A percentile compares a stretch with the other conserved stretches of the same genome.
phyloP scores from a whole-genome alignment of 2,888 invertebrate species.

The Resseliella maxima region DNA sequence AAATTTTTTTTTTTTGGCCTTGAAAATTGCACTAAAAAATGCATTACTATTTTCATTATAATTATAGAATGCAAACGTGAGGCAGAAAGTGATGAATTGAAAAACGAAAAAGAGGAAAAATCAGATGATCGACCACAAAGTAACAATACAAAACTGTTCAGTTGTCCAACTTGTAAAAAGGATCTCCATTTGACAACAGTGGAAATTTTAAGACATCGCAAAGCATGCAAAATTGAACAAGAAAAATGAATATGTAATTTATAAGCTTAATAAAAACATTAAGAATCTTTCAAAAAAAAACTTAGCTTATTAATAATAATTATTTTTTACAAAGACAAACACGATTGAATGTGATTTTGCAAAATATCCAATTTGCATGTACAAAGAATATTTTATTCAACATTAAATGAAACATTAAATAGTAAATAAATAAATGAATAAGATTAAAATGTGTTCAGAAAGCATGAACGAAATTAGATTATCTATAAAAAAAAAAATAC shows the following conservation, averaged over 20 bases:
- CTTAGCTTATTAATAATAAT: no score
- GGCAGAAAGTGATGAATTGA: slow-evolving; percentile 63
- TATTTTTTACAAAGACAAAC: no score
- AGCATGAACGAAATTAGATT: background rate
- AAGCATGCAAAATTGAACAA: slow-evolving; percentile 69
- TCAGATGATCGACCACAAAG: slow-evolving; percentile 61
- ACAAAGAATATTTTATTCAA: background rate
- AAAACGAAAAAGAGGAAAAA: slow-evolving; percentile 62
- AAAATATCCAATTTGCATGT: background rate
- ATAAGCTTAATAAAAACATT: background rate
- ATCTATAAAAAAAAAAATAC: background rate
- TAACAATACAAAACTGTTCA: slow-evolving; percentile 74
- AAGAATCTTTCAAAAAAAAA: no score
- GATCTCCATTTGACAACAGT: slow-evolving; percentile 79
- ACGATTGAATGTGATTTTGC: background rate
- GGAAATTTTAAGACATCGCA: slow-evolving; percentile 88
- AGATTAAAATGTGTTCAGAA: background rate
- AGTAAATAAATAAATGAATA: background rate
- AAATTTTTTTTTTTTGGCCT: background rate
- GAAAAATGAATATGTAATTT: background rate
- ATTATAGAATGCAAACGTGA: slow-evolving; percentile 60
- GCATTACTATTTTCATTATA: background rate
- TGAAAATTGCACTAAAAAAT: background rate
- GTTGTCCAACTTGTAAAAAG: slow-evolving; percentile 78
- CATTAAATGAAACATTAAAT: background rate